Evolutionary conservation across 2,888 invertebrate species (phyloP), one percentile per base, ranked within the genome.

Genomic region (Drosophila stalkeri): DNA sequence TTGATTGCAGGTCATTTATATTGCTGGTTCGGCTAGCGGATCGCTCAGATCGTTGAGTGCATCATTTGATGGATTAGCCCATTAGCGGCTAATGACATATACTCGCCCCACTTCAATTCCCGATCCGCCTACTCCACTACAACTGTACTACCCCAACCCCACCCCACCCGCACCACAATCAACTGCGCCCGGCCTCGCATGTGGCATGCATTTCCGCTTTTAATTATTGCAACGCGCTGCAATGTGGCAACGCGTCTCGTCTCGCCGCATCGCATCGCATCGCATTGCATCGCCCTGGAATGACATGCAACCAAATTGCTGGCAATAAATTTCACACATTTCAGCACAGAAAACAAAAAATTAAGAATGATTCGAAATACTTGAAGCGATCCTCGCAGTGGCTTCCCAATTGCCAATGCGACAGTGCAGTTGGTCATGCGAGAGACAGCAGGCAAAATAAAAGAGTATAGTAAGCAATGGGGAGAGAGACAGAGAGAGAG

Each of bases 361-460:
- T 44, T 23, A 27, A 51, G 62, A 63, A 60, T 54, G 55, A 31
- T 56, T 57, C 56, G 64, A 76, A 80, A 80, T 62, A 76, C 77
- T 77, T 71, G 5, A 14, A 70, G 49, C 62, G 78, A 37, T 54
- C 51, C 57, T 39, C 33, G 54, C 63, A 51, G 35, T 62, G 46
- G 64, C 63, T 64, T 54, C 69, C 64, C 76, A 80, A 81, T 85
- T 75, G 77, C 79, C 84, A 85, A 77, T 82, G 84, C 84, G 84
- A 90, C 86, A 89, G 82, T 82, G 86, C 90, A 89, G 87, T 91
- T 90, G 91, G 91, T 85, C 91, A 91, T 81, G 84, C 83, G 82
- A 70, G 44, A n/a, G 37, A 14, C 47, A 12, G 8, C 6, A 20
- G 12, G n/a, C n/a, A 2, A 20, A 44, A 20, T 12, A 46, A 14